Evolutionary conservation across 2,888 invertebrate species (phyloP).

Genomic region (Plebejus anna): DNA sequence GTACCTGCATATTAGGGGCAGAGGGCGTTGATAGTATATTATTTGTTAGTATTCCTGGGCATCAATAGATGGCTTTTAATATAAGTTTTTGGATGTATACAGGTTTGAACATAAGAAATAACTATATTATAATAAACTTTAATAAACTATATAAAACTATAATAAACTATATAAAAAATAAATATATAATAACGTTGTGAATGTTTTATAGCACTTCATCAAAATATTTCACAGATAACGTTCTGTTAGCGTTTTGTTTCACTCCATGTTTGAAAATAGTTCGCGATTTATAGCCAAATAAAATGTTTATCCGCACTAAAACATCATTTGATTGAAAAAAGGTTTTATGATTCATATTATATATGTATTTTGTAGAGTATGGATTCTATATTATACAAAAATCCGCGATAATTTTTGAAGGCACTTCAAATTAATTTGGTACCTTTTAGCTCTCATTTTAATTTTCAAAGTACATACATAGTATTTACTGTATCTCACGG

Average conservation of each 20-base stretch:
- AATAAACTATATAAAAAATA: no score
- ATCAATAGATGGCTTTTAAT: no score
- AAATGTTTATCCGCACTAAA: conserved; percentile 16
- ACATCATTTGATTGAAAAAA: conserved; percentile 13
- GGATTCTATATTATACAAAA: background rate
- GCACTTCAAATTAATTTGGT: background rate
- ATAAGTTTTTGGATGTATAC: no score
- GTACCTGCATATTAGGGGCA: no score
- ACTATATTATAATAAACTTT: no score
- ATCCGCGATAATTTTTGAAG: background rate
- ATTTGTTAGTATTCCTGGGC: no score
- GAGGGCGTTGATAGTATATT: no score
- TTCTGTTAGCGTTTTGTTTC: background rate
- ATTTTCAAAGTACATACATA: no score
- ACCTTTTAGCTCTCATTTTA: background rate
- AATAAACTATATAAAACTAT: no score
- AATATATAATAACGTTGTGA: background rate
- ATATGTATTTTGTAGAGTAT: background rate
- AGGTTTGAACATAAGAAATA: no score
- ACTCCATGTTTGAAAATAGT: background rate
- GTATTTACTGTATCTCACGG: no score
- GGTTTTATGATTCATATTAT: background rate
- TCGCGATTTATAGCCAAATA: conserved; percentile 8
- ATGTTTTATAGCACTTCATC: background rate
- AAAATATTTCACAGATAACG: background rate